Conservation (phyloP, 2,888 invertebrate genomes). For the Apamea epomidion region DNA sequence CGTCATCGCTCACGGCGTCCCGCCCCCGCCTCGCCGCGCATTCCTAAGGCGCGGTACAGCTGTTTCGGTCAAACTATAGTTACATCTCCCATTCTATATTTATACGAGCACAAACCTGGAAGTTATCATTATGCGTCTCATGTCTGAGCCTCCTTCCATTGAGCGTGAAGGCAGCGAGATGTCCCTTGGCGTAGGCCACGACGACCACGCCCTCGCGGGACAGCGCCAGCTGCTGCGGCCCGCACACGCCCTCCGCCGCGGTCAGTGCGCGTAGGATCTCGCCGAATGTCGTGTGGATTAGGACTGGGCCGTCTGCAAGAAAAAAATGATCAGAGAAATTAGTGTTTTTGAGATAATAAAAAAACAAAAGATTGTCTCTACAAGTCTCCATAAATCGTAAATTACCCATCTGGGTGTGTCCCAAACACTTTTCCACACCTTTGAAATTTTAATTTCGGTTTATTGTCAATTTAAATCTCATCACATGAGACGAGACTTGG, state of each 20-base stretch:
- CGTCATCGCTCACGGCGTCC: too few species aligned
- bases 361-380: background rate
- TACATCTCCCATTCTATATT: background rate
- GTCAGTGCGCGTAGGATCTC: conserved; percentile 98
- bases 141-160: conserved; percentile 97
- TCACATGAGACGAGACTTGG: background rate
- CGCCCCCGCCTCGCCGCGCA: too few species aligned
- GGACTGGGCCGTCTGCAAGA: conserved; percentile 96
- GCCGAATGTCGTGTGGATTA: conserved; percentile 99
- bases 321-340: background rate
- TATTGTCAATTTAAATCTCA: background rate
- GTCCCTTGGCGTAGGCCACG: conserved; percentile 97
- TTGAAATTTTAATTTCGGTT: background rate
- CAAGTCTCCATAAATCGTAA: background rate
- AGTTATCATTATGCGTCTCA: conserved; percentile 98
- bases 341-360: too few species aligned
- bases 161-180: conserved; percentile 98
- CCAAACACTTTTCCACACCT: too few species aligned
- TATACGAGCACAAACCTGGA: conserved; percentile 92
- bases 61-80: too few species aligned
- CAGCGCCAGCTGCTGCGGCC: conserved; percentile 97
- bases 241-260: conserved; percentile 93
- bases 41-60: too few species aligned
- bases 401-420: background rate
- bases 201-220: conserved; percentile 99